Conservation (phyloP, 1,140 invertebrate genomes). For the Drosophila nigromelanica region DNA sequence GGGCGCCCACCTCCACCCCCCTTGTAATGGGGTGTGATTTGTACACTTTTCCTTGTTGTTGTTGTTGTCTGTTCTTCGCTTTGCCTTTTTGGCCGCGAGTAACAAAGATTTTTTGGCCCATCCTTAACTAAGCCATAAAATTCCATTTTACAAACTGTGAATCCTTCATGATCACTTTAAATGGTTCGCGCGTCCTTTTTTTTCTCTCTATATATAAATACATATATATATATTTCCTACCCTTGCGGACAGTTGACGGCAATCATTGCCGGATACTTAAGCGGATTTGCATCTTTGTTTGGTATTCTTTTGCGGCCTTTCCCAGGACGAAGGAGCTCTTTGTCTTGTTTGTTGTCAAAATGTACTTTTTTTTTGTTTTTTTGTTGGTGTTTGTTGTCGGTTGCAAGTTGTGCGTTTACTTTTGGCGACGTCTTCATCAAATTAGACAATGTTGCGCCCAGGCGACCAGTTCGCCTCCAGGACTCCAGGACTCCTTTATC, state of each 20-base stretch:
- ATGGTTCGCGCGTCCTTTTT: slow-evolving; percentile 67
- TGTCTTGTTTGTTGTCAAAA: slow-evolving; percentile 70
- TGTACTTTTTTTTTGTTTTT: slow-evolving; percentile 30
- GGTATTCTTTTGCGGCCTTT: slow-evolving; percentile 17
- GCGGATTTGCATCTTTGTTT: slow-evolving; percentile 82
- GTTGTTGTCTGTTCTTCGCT: slow-evolving; percentile 4
- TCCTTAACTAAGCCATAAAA: slow-evolving; percentile 79
- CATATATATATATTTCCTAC: background rate
- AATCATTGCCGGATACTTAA: slow-evolving; percentile 83
- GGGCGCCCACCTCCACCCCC: background rate
- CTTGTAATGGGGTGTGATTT: slow-evolving; percentile 83
- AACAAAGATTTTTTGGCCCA: slow-evolving; percentile 56
- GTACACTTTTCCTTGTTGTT: slow-evolving; percentile 66
- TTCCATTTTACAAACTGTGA: slow-evolving; percentile 84
- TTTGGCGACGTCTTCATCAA: slow-evolving; percentile 70
- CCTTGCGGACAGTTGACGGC: slow-evolving; percentile 44
- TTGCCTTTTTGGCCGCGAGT: slow-evolving; percentile 49
- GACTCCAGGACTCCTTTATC: background rate
- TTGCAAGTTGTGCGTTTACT: slow-evolving; percentile 42
- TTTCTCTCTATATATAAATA: background rate
- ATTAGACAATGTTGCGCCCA: slow-evolving; percentile 54
- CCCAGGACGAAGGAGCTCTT: slow-evolving; percentile 3
- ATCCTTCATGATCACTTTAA: slow-evolving; percentile 84
- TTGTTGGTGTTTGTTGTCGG: slow-evolving; percentile 8
- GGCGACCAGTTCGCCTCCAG: slow-evolving; percentile 15